Percentiles rank a stretch among this genome's conserved stretches.
Conservation (phyloP, 1,140 invertebrate genomes). For the Tetranychus cinnabarinus region DNA sequence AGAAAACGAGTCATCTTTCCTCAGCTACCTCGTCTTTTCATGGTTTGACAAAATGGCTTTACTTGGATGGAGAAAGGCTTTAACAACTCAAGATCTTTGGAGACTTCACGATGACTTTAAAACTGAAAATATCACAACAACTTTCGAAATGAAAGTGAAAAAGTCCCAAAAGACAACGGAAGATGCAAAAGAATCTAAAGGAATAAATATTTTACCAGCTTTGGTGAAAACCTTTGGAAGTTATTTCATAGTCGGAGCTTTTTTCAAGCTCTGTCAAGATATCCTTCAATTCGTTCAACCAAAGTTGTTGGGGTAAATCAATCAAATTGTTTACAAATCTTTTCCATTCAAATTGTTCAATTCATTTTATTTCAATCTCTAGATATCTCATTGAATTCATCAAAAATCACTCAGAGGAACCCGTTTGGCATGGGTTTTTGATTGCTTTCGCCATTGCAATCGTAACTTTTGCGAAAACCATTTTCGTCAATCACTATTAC, state of each 20-base stretch:
- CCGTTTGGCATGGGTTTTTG: slow-evolving; percentile 60
- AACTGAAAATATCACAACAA: background rate
- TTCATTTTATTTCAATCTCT: background rate
- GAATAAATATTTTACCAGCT: slow-evolving; percentile 15
- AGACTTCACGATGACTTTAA: slow-evolving; percentile 36
- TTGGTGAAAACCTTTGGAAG: slow-evolving; percentile 42
- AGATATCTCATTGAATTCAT: slow-evolving; percentile 34
- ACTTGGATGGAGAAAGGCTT: slow-evolving; percentile 53
- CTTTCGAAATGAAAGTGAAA: no score
- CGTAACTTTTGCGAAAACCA: background rate
- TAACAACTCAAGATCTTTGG: slow-evolving; percentile 67
- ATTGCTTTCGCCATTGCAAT: slow-evolving; percentile 30
- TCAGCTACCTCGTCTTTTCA: slow-evolving; percentile 62
- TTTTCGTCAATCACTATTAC: slow-evolving; percentile 26
- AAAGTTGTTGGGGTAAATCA: background rate
- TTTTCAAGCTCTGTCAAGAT: background rate
- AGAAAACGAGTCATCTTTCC: slow-evolving; percentile 56
- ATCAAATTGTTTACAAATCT: background rate
- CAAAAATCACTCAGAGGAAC: slow-evolving; percentile 23
- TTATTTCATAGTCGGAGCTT: background rate
- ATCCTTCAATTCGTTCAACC: background rate
- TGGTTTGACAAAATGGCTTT: slow-evolving; percentile 73
- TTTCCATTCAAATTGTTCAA: no score
- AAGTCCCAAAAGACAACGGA: background rate
- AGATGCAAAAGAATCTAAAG: background rate